Evolutionary conservation across 2,888 invertebrate species (phyloP).

Genomic region (Corbicula japonica): DNA sequence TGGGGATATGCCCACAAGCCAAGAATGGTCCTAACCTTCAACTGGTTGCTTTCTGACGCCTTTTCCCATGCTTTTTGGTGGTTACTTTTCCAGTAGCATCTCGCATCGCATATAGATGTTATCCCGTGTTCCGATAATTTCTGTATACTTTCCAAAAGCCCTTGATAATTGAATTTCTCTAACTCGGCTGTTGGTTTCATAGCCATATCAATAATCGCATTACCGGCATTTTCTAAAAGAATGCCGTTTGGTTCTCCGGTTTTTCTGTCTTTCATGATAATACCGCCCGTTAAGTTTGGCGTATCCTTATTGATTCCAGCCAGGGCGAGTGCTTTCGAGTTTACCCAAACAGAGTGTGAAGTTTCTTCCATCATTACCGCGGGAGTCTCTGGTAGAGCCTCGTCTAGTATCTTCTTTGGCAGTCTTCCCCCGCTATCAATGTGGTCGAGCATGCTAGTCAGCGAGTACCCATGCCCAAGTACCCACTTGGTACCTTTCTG

Average conservation of each 20-base stretch:
- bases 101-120: slow-evolving; percentile 54
- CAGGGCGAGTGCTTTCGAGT: slow-evolving; percentile 40
- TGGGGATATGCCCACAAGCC: slow-evolving; percentile 58
- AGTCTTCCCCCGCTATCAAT: too few species aligned
- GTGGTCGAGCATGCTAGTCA: too few species aligned
- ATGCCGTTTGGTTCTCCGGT: slow-evolving; percentile 50
- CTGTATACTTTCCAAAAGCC: too few species aligned
- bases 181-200: slow-evolving; percentile 13
- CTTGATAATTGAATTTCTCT: slow-evolving; percentile 25
- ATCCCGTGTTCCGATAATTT: too few species aligned
- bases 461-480: too few species aligned
- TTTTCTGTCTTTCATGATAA: slow-evolving; percentile 47
- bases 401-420: slow-evolving; percentile 46
- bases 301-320: slow-evolving; percentile 38
- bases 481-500: too few species aligned
- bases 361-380: slow-evolving; percentile 54
- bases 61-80: slow-evolving; percentile 45
- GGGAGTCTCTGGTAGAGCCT: slow-evolving; percentile 27
- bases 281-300: slow-evolving; percentile 28
- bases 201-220: slow-evolving; percentile 47
- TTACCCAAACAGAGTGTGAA: slow-evolving; percentile 61
- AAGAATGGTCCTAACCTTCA: slow-evolving; percentile 43
- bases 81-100: slow-evolving; percentile 35
- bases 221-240: slow-evolving; percentile 53
- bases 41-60: slow-evolving; percentile 20